Evolutionary conservation across 2,797 vertebrate species (phyloP).

Genomic region (Ibycter americanus): DNA sequence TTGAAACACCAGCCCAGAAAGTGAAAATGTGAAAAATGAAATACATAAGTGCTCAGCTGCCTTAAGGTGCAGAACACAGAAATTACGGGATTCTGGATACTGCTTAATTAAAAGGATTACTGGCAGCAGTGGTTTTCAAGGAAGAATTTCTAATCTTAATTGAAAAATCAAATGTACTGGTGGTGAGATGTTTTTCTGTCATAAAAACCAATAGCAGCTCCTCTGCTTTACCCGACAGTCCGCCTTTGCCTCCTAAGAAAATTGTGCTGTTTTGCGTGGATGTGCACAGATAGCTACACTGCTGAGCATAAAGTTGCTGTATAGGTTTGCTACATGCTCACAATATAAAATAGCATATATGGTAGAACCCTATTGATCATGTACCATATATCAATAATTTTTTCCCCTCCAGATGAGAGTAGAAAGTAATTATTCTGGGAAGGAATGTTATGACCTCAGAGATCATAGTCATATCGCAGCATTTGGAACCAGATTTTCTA

Average conservation of each 20-base stretch:
- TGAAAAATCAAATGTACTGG: not conserved
- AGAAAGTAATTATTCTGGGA: constrained; percentile 19
- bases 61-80: not conserved
- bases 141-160: not conserved
- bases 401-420: not conserved
- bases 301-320: not conserved
- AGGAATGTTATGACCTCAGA: not conserved
- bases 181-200: not conserved
- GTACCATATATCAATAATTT: not conserved
- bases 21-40: not conserved
- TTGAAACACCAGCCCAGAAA: not conserved
- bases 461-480: not conserved
- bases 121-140: not conserved
- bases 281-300: not conserved
- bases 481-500: not conserved
- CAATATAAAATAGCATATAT: not conserved
- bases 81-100: not conserved
- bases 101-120: constrained; percentile 6
- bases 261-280: not conserved
- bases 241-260: not conserved
- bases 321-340: not conserved
- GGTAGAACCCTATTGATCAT: not conserved
- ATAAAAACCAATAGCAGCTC: not conserved
- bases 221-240: not conserved
- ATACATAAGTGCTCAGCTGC: not conserved